Conservation (phyloP, 2,113 vertebrate species). For the Oreotrochilus melanogaster region DNA sequence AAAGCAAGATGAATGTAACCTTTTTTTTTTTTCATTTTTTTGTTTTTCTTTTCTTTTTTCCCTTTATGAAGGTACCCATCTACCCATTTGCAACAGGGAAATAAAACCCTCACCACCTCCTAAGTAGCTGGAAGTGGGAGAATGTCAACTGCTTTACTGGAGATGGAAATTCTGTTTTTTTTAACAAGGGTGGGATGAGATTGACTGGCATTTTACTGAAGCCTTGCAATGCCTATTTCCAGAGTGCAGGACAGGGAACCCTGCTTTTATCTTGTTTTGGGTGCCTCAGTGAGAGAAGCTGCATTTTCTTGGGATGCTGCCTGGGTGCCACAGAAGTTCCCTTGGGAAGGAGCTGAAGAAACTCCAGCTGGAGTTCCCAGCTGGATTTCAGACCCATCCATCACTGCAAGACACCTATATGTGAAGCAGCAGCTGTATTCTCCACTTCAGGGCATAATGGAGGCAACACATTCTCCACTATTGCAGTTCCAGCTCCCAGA, state of each 20-base stretch:
- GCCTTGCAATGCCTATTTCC: not conserved
- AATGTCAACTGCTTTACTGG: not conserved
- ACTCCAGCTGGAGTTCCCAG: not conserved
- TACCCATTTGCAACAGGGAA: not conserved
- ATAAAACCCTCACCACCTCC: accelerated
- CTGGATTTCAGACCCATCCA: not conserved
- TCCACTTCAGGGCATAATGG: accelerated
- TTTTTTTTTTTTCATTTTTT: accelerated
- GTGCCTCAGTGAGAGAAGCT: not conserved
- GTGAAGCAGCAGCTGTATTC: accelerated
- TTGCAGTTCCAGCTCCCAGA: accelerated
- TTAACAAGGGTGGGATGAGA: not conserved
- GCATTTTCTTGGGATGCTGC: accelerated
- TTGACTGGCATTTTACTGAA: not conserved
- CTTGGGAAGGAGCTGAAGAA: not conserved
- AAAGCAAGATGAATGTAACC: not conserved
- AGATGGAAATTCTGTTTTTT: not conserved
- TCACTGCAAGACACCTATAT: not conserved
- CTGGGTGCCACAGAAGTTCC: not conserved
- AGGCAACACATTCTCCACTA: accelerated
- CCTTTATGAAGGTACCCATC: not conserved
- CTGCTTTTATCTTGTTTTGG: not conserved
- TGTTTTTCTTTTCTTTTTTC: not conserved
- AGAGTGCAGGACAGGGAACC: not conserved
- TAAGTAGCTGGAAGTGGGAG: not conserved